A percentile compares a stretch with the other conserved stretches of the same genome.
Evolutionary conservation across 2,113 vertebrate genomes (phyloP).

Genomic region (Elgaria multicarinata): DNA sequence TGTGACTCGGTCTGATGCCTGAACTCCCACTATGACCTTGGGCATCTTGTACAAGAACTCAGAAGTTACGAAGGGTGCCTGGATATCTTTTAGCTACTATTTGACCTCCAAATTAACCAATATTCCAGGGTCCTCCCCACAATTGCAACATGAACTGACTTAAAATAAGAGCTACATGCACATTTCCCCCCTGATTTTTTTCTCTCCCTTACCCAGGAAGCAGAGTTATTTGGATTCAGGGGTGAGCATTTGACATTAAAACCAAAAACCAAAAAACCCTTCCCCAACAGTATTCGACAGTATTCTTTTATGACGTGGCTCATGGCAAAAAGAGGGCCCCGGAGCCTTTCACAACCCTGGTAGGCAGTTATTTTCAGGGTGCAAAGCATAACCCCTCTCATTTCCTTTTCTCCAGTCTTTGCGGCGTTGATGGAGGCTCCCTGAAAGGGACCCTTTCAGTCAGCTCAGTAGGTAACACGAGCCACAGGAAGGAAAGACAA

Average conservation of each 20-base stretch:
- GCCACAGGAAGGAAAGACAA: slow-evolving; percentile 41
- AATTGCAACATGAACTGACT: neutral
- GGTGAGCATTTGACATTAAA: neutral
- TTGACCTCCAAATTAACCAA: neutral
- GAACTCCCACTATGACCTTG: neutral
- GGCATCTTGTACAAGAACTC: neutral
- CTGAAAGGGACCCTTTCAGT: slow-evolving; percentile 46
- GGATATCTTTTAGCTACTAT: neutral
- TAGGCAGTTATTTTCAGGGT: slow-evolving; percentile 40
- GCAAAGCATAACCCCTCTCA: slow-evolving; percentile 39
- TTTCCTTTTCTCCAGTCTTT: slow-evolving; percentile 61
- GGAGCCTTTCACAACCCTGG: neutral
- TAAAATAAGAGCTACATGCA: neutral
- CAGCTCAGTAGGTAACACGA: neutral
- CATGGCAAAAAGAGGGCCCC: neutral
- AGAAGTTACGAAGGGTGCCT: neutral
- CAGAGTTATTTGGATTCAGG: neutral
- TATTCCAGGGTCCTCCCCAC: neutral
- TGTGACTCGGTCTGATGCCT: neutral
- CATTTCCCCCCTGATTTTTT: neutral
- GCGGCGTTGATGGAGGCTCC: slow-evolving; percentile 40
- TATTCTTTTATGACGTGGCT: neutral
- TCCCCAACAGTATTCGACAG: too few relatives aligned
- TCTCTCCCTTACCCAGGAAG: neutral
- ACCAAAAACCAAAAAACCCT: neutral